Evolutionary conservation across 2,797 vertebrate genomes (phyloP), one percentile per base, ranked within the genome.

Genomic region (Sebastes iracundus): DNA sequence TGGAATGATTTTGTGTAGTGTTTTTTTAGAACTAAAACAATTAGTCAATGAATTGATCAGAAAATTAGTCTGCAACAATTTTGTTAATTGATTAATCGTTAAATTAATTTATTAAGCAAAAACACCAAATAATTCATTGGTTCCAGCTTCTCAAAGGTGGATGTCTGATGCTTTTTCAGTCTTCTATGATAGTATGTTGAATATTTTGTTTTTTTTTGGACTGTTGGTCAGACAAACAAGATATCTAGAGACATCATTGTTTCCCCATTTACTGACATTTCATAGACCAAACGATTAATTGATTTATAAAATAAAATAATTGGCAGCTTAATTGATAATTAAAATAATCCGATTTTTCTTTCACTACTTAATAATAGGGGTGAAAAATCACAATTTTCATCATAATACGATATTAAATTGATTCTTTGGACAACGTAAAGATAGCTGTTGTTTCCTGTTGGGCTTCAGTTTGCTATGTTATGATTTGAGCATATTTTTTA

Each of bases 111-210:
- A 13, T 46, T 46, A 46, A 12, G 4, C 6, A 58, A 23, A 65
- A 46, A n/a, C 7, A 4, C 1, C 2, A 38, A 30, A n/a, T 5
- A 27, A 10, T 25, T 11, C 1, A 14, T 3, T 0, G 0, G 32
- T 38, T 65, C 1, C 0, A 53, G n/a, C 18, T 18, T 6, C 12
- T 38, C 12, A 76, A 20, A 67, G 64, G 11, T 72, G 3, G 13
- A 46, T 30, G 30, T 62, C 16, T 30, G 0, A 4, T 60, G 3
- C 1, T 68, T 63, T 72, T 52, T 27, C 7, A 2, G 27, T 55
- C 28, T 27, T 32, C 14, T 33, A 4, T 75, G 42, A 46, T 33
- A 7, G 5, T 18, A 32, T 20, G 22, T 16, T 25, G 1, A 25
- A n/a, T 30, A 35, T 58, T 25, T 23, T 62, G 30, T 0, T 25